Base-by-base conservation (phyloP, 1,140 invertebrate species). In the Cotesia vestalis region DNA sequence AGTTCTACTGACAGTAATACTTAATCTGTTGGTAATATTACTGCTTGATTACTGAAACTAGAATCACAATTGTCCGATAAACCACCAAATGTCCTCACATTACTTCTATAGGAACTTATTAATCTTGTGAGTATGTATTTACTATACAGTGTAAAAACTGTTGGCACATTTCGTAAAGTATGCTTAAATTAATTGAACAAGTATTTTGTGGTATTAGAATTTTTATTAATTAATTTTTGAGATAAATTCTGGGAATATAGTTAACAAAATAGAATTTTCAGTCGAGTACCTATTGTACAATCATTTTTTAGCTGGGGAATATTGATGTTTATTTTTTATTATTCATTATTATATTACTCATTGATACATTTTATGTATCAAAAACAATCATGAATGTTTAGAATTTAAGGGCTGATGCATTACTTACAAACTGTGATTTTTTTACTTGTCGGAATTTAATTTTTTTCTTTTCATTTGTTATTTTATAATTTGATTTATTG, bases 1-100 rank as follows among this genome's bases (percentile, higher is more conserved):
- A 73, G 78, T 66, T 83, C 81, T 14, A 75, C 75, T 12, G 86
- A 87, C 55, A 84, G 78, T 27, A 72, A 67, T 66, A 79, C 79
- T 79, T 86, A 72, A 71, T 75, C 72, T 73, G 75, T 57, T 61
- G 8, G 35, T 27, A 34, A 61, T 38, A 9, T 14, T 53, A 9
- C 11, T 57, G 11, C 40, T 46, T 46, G 38, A 62, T 14, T 36
- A 71, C 62, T 59, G n/a, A 59, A 59, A 59, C 20, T 59, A 62
- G 11, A 62, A 20, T 61, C 59, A 61, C 27, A 27, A 63, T 63
- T 63, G 46, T 67, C 52, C 66, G 20, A 59, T 59, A 38, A 68
- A 57, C 62, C 62, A 64, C 62, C 60, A 51, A 9, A 66, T 66
- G 27, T 51, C 35, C 34, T 62, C 34, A 36, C 11, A n/a, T 11